Conservation (phyloP, 2,888 invertebrate species). For the Hesperia comma region DNA sequence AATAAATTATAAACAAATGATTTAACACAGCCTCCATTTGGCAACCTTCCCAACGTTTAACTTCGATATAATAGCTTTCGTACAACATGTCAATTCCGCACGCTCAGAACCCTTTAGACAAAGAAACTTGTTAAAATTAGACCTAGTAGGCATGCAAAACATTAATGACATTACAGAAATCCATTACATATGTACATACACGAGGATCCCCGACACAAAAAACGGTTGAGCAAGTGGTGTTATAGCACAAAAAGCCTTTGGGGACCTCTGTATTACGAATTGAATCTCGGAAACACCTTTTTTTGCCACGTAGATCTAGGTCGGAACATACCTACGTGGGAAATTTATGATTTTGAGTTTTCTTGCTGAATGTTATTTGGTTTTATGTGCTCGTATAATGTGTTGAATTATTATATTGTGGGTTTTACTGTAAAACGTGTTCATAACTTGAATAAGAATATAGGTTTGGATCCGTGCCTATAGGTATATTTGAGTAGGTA, state of each 20-base stretch:
- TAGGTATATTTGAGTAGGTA: too few relatives aligned
- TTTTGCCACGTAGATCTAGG: background rate
- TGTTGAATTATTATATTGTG: background rate
- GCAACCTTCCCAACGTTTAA: too few relatives aligned
- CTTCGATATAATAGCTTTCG: too few relatives aligned
- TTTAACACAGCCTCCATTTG: too few relatives aligned
- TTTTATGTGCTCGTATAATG: background rate
- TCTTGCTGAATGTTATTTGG: background rate
- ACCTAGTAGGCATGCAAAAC: background rate
- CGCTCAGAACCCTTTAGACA: background rate
- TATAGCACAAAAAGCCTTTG: background rate
- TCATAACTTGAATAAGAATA: too few relatives aligned
- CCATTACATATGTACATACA: background rate
- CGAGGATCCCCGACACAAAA: background rate
- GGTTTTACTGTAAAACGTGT: too few relatives aligned
- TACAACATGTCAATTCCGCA: background rate
- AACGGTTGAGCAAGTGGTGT: background rate
- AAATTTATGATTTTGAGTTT: slow-evolving; percentile 5
- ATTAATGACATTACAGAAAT: background rate
- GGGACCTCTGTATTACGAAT: slow-evolving; percentile 7
- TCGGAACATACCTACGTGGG: background rate
- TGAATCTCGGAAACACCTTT: slow-evolving; percentile 3
- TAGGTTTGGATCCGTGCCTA: too few relatives aligned
- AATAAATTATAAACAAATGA: too few relatives aligned
- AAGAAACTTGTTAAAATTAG: too few relatives aligned